phyloP scores from a whole-genome alignment of 1,140 invertebrate species.

The Steinernema feltiae region DNA sequence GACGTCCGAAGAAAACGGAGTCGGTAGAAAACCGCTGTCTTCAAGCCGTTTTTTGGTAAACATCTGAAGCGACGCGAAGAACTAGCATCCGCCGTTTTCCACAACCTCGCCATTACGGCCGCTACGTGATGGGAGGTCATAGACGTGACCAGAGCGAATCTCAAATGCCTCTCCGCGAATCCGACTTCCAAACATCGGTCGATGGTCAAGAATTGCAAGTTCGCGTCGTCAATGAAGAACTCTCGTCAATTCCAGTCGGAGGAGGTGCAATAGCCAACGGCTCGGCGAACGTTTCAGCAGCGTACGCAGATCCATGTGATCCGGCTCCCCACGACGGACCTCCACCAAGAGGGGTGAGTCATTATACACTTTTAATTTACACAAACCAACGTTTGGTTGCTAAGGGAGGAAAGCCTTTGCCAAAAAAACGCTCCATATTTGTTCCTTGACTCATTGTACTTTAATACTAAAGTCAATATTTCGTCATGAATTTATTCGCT shows the following conservation, averaged over 20 bases:
- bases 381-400: too few species aligned
- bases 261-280: neutral
- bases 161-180: neutral
- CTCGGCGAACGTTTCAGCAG: slow-evolving; percentile 2
- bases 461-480: too few species aligned
- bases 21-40: neutral
- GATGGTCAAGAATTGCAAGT: neutral
- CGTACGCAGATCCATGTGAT: slow-evolving; percentile 8
- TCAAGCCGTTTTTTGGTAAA: too few species aligned
- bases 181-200: neutral
- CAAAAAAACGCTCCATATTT: too few species aligned
- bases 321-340: neutral
- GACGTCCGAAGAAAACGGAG: neutral
- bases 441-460: too few species aligned
- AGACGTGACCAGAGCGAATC: neutral
- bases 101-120: neutral
- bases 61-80: too few species aligned
- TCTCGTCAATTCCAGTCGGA: neutral
- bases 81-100: too few species aligned
- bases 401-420: too few species aligned
- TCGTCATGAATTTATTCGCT: too few species aligned
- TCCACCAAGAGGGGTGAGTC: neutral
- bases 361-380: neutral
- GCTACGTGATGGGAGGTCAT: slow-evolving; percentile 2
- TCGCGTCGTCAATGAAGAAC: neutral